Evolutionary conservation across 2,888 invertebrate species (phyloP).

Genomic region (Pandemis corylana): DNA sequence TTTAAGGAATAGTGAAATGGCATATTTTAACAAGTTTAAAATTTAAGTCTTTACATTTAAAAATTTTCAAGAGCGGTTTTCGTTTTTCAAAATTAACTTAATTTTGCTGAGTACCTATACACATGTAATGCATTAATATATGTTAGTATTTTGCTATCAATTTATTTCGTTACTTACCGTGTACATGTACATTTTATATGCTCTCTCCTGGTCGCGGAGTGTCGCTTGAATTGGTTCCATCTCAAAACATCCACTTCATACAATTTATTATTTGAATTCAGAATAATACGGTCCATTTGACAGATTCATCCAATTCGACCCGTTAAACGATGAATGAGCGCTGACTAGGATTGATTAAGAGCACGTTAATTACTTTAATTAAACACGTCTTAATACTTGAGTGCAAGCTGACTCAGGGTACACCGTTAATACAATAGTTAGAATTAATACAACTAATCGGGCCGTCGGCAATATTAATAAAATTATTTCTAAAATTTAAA

Average conservation of each 20-base stretch:
- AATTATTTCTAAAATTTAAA: neutral
- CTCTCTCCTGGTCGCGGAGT: conserved; percentile 71
- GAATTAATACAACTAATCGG: neutral
- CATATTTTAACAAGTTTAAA: too few relatives aligned
- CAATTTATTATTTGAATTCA: conserved; percentile 53
- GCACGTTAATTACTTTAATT: conserved; percentile 22
- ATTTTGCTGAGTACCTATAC: too few relatives aligned
- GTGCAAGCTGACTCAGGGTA: conserved; percentile 3
- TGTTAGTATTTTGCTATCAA: neutral
- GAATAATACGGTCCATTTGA: conserved; percentile 72
- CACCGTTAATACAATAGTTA: neutral
- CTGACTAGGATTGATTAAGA: conserved; percentile 19
- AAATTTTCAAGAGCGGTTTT: neutral
- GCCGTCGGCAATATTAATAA: conserved; percentile 10
- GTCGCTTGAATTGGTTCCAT: conserved; percentile 73
- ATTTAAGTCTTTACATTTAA: too few relatives aligned
- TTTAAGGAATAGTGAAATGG: too few relatives aligned
- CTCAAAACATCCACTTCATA: conserved; percentile 57
- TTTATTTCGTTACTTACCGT: conserved; percentile 64
- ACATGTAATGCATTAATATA: neutral
- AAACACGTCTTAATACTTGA: conserved; percentile 33
- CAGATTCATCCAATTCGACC: conserved; percentile 46
- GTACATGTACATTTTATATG: conserved; percentile 79
- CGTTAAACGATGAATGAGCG: conserved; percentile 21
- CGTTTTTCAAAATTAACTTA: neutral